phyloP scores from a whole-genome alignment of 2,888 invertebrate species.

The Icerya purchasi region DNA sequence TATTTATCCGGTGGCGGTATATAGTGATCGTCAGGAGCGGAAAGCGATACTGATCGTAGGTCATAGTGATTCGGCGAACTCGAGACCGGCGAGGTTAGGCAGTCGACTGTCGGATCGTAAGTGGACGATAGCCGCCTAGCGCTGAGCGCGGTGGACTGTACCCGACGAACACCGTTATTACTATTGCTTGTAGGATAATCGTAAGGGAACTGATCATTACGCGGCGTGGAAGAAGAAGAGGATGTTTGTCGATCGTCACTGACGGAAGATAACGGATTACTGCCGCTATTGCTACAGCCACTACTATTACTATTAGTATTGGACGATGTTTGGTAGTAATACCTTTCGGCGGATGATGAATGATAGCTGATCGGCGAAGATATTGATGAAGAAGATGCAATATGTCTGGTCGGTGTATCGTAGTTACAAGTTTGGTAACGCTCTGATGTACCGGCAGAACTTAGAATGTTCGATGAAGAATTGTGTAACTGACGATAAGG shows the following conservation, averaged over 20 bases:
- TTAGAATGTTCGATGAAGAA: constrained; percentile 25
- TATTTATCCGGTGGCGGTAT: constrained; percentile 28
- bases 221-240: background rate
- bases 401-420: constrained; percentile 6
- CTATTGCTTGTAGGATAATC: background rate
- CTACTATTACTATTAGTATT: background rate
- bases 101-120: constrained; percentile 5
- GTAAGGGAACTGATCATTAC: background rate
- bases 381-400: background rate
- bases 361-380: background rate
- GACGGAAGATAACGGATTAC: background rate
- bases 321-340: background rate
- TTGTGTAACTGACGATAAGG: constrained; percentile 31
- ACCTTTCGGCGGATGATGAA: background rate
- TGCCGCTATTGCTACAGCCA: background rate
- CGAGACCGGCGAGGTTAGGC: background rate
- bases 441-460: constrained; percentile 27
- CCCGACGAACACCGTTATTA: background rate
- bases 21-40: constrained; percentile 9
- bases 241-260: background rate
- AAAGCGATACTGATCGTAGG: background rate
- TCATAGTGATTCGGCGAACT: constrained; percentile 10
- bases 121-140: background rate
- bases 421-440: constrained; percentile 19
- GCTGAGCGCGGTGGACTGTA: background rate